Base-by-base conservation (phyloP, 2,797 vertebrate genomes). In the Acanthopagrus latus region DNA sequence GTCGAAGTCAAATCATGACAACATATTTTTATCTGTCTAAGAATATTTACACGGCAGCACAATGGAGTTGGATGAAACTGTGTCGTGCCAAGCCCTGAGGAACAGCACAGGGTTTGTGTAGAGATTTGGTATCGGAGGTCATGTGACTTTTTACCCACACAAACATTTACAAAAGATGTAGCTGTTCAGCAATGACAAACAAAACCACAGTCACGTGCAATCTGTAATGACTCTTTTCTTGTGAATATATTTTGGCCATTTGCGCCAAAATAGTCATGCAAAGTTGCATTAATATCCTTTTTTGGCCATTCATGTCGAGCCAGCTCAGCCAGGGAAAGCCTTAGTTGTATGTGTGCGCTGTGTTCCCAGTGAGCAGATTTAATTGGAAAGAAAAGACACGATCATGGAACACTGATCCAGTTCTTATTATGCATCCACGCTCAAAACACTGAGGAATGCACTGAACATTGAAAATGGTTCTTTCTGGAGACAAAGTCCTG, bases 291-390 rank as follows among this genome's bases (percentile, higher is more conserved):
- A 20, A 13, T 25, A 12, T 55, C 1, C 5, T 33, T 1, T 29
- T 51, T 9, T 3, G 41, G 21, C 29, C 12, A 20, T 57, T 47
- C 9, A 1, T 48, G 23, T 72, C 38, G 18, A 1, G 7, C 9
- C 51, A 44, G 47, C 7, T 51, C 11, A 54, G 21, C 10, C 47
- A 38, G 60, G 14, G 66, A 54, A 23, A 54, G 16, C 55, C 29
- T 76, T 8, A n/a, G 29, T 12, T 21, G 14, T 23, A 18, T 51
- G 10, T 7, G 10, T 47, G n/a, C 3, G 3, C n/a, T 18, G 13
- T 25, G 21, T 55, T 47, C 17, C 21, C 44, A 73, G 18, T 29
- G 27, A 72, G 75, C 48, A 25, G 51, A 38, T 56, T 18, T 46
- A 29, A 51, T 47, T 50, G 29, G 5, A 23, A 62, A 43, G 4